A percentile compares a stretch with the other conserved stretches of the same genome.
Evolutionary conservation across 2,113 vertebrate genomes (phyloP).

Genomic region (Trogon surrucura): DNA sequence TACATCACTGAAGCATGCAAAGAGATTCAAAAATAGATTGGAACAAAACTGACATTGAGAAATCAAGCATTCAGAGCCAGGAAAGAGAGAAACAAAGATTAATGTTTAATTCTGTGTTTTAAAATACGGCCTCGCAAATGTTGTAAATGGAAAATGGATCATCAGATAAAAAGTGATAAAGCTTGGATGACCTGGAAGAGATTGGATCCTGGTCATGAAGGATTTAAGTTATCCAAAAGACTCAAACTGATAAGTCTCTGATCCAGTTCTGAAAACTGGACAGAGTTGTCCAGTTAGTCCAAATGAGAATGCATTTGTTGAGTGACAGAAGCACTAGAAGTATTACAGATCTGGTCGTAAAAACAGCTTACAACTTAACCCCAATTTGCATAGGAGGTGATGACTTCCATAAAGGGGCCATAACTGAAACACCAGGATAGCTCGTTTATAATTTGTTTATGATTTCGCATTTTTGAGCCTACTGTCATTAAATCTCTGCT

Average conservation of each 20-base stretch:
- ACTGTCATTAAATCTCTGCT: neutral
- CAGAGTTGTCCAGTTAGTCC: neutral
- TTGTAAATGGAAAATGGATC: neutral
- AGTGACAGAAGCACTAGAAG: neutral
- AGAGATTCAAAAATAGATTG: slow-evolving; percentile 38
- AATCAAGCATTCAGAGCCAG: neutral
- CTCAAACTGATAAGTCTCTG: neutral
- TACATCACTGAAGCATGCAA: neutral
- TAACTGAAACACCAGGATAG: neutral
- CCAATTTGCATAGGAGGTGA: neutral
- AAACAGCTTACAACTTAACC: neutral
- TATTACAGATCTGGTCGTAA: neutral
- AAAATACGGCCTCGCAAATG: neutral
- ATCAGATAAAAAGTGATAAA: neutral
- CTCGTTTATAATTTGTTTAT: neutral
- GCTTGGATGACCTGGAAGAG: neutral
- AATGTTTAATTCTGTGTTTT: neutral
- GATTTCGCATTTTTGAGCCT: neutral
- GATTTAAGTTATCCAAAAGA: neutral
- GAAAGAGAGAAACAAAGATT: neutral
- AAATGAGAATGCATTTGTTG: accelerated
- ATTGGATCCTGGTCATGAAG: neutral
- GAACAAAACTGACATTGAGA: slow-evolving; percentile 9
- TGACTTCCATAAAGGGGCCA: neutral
- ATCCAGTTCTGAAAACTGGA: neutral